phyloP scores from a whole-genome alignment of 2,113 vertebrate species.

The Lophura nycthemera region DNA sequence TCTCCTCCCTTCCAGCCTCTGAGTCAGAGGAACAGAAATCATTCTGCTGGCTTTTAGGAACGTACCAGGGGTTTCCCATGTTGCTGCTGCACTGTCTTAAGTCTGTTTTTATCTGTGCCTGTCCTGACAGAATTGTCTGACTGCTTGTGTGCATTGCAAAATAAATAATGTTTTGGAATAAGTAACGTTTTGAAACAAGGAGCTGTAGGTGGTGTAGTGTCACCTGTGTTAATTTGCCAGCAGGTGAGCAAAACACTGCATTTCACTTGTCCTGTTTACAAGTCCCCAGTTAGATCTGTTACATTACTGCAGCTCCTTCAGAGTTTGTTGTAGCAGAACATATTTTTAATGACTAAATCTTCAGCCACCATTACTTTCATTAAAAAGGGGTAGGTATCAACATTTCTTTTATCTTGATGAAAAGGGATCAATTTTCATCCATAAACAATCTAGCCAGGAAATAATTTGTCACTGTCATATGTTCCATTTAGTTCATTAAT shows the following conservation, averaged over 20 bases:
- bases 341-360: neutral
- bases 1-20: accelerated
- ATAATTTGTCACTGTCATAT: neutral
- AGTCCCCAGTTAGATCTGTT: neutral
- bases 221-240: neutral
- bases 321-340: neutral
- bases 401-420: neutral
- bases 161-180: neutral
- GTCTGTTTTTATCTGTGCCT: neutral
- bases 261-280: neutral
- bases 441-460: neutral
- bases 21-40: neutral
- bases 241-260: neutral
- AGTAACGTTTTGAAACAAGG: neutral
- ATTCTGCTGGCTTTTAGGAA: neutral
- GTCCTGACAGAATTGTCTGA: neutral
- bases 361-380: neutral
- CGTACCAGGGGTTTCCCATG: neutral
- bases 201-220: neutral
- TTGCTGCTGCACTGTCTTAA: neutral
- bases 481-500: neutral
- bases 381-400: neutral
- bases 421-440: neutral
- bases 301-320: neutral
- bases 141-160: accelerated